Base-by-base conservation (phyloP, 2,888 invertebrate species). In the Rhimphoctona megacephalus region DNA sequence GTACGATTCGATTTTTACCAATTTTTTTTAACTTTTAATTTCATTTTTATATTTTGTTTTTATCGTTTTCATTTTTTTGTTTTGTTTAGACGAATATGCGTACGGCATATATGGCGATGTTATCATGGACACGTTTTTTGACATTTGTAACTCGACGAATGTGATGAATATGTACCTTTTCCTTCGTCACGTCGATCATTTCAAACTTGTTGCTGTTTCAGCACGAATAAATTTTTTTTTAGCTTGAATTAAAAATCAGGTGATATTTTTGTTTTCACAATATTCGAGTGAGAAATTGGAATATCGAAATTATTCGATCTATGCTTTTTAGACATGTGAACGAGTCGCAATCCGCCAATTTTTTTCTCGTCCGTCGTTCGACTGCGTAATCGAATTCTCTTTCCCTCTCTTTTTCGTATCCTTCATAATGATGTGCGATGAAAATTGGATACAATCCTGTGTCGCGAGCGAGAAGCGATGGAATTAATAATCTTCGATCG, bases 41-140 rank as follows among this genome's bases (percentile, higher is more conserved):
- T 46, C 0, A n/a, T 49, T 25, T 54, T 33, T 36, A n/a, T 49
- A 54, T 80, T 39, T 43, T 85, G 39, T 72, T 25, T 49, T 76
- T 61, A 8, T 33, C n/a, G 43, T 33, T 67, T 19, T 52, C 69
- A 33, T 76, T 67, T 77, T 78, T 49, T 46, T 43, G 30, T 36
- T 64, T 64, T 61, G 46, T 57, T 66, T 39, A 30, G 30, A 25
- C 76, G 80, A 83, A 83, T 83, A 69, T 57, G 82, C 70, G 72
- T 76, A 66, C 61, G 73, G 67, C 78, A 78, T 77, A 22, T 61
- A 67, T 80, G 86, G 77, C 83, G 72, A 84, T 81, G 84, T 81
- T 79, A 46, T 80, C 36, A n/a, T 85, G n/a, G 80, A 70, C 54
- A 81, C 66, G 80, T 72, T 49, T 80, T 77, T 77, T 7, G 61